These are phyloP conservation scores for Eurystomus gularis DNA, from an alignment of 2,113 vertebrate genomes.

Conservation along the genomic window DNA sequence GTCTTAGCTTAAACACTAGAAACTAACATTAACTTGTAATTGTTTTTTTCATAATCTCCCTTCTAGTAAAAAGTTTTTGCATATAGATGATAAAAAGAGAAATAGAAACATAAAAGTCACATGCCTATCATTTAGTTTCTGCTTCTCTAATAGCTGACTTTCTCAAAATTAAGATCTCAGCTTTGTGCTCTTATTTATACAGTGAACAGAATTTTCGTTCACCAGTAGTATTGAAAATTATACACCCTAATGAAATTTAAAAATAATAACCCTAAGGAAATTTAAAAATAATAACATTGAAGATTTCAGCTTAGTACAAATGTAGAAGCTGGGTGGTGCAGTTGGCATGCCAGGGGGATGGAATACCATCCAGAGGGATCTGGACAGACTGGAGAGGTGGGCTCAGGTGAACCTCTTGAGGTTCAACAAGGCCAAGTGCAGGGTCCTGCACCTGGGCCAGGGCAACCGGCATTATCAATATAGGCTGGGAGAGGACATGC, in stretches of 20 bases:
- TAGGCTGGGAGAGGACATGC: too few relatives aligned
- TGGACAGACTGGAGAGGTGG: too few relatives aligned
- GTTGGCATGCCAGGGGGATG: too few relatives aligned
- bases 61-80: background rate
- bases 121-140: background rate
- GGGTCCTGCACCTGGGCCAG: too few relatives aligned
- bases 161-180: background rate
- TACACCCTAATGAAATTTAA: background rate
- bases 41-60: background rate
- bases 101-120: background rate
- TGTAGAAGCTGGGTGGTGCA: too few relatives aligned
- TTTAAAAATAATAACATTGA: background rate
- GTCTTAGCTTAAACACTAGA: background rate
- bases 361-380: too few relatives aligned
- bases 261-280: background rate
- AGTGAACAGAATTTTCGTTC: background rate
- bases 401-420: too few relatives aligned
- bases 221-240: background rate
- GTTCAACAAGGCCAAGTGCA: too few relatives aligned
- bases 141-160: background rate
- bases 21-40: background rate
- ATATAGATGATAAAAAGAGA: background rate
- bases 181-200: background rate
- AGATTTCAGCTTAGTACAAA: background rate
- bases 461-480: too few relatives aligned